Base-by-base conservation (phyloP, 2,888 invertebrate genomes). In the Eilema sororculum region DNA sequence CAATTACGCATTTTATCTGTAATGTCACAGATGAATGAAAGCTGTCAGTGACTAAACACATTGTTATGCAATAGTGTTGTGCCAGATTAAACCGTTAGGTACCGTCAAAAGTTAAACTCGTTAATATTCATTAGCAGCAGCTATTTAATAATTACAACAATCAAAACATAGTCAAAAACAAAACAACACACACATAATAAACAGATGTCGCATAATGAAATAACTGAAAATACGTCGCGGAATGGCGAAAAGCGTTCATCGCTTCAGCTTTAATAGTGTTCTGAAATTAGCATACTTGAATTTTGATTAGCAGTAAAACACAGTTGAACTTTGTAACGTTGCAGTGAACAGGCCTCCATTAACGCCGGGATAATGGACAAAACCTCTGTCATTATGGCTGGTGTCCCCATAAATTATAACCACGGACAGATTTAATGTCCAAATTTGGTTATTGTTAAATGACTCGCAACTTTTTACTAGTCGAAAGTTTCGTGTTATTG, bases 231-330 rank as follows among this genome's bases (percentile, higher is more conserved):
- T 80, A 72, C 76, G 68, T 79, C 76, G 75, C 74, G 66, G 76
- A 81, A 79, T 76, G 69, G 78, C 72, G 73, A 74, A 73, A 78
- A 73, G 78, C 79, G 76, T 76, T 76, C 78, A 78, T 78, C 78
- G 79, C 83, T 66, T 82, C 80, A 81, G 79, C 82, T 85, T n/a
- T 90, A 87, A 90, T 89, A 90, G 87, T 87, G 87, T 87, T 89
- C 86, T 85, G 85, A 87, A 88, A 93, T 93, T 93, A 92, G 87
- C 93, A 93, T 93, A 92, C 89, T 91, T 91, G 92, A 93, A 93
- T 93, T 93, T 93, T 92, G 91, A 93, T 93, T 90, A 92, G 91
- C 90, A 87, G 87, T 91, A 89, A 90, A 92, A 91, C 88, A 88
- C 88, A 89, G 87, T 79, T 80, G 69, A 86, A 87, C 83, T 89